These are phyloP conservation scores for Aythya baeri DNA, from an alignment of 2,113 vertebrate species.

Conservation along the genomic window DNA sequence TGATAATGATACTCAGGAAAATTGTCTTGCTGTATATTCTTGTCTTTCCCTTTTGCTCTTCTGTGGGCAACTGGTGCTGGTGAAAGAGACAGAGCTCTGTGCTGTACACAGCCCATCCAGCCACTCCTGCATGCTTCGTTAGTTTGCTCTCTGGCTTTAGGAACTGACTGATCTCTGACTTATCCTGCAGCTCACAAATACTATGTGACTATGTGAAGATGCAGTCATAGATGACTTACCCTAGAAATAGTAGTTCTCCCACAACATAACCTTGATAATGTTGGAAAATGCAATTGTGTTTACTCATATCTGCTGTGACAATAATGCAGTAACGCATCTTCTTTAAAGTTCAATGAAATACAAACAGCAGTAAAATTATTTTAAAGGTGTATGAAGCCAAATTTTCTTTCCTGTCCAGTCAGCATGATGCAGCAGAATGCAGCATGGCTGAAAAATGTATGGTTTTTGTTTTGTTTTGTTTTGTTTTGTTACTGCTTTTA, in stretches of 20 bases:
- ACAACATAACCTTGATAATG: neutral
- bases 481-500: neutral
- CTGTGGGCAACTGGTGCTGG: neutral
- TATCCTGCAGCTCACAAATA: neutral
- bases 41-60: neutral
- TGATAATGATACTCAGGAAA: neutral
- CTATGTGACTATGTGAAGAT: neutral
- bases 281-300: neutral
- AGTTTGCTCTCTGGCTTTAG: neutral
- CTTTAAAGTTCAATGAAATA: neutral
- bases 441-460: neutral
- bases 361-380: neutral
- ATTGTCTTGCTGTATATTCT: neutral
- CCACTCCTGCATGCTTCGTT: neutral
- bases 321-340: neutral
- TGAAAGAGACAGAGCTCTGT: neutral
- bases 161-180: neutral
- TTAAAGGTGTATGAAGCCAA: neutral
- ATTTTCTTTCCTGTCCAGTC: neutral
- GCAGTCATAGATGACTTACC: neutral
- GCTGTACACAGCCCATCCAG: neutral
- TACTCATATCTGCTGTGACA: constrained; percentile 4
- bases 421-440: constrained; percentile 1
- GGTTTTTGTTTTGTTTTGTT: neutral
- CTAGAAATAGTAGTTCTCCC: neutral